Evolutionary conservation across 2,888 invertebrate species (phyloP), one percentile per base, ranked within the genome.

Genomic region (Coleophora deauratella): DNA sequence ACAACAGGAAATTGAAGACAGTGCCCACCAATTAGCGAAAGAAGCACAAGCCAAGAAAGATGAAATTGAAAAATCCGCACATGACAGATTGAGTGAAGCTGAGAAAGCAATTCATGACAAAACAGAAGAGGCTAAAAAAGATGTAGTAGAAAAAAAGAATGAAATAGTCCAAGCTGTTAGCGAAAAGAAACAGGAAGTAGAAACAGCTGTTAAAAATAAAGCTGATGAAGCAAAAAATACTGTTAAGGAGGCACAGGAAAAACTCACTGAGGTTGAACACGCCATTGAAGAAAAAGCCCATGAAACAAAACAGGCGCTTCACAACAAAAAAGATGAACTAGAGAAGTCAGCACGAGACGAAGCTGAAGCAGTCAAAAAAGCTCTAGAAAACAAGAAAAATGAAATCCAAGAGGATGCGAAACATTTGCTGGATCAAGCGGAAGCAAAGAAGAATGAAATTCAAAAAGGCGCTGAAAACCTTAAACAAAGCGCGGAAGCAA

Each of bases 301-400:
- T 27, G 53, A 62, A 40, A 42, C 55, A 8, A 50, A 59, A 15
- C 48, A 61, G 9, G 49, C 50, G 12, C 37, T 66, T 3, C 49
- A 54, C 15, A 49, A 60, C 15, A 66, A 57, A 30, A 27, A 34
- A 10, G 33, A 34, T 8, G 34, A 37, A 27, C 39, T 70, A 3
- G 59, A 62, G 37, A 49, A 46, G 9, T 61, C 56, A 33, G 52
- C 69, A 30, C 54, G 64, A 40, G 59, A 55, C 33, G 64, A 65
- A 49, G 54, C 62, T 42, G 63, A 70, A 3, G 64, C 66, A 49
- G 49, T 68, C 2, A 61, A 62, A 52, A 54, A 65, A 34, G 52
- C 52, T 14, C 51, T 71, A 10, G 54, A 62, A 36, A 54, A 70
- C 42, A 71, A 68, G 37, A 79, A 75, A 51, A 71, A 73, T 27